Conservation (phyloP, 2,113 vertebrate species). For the Forbesichthys agassizii region DNA sequence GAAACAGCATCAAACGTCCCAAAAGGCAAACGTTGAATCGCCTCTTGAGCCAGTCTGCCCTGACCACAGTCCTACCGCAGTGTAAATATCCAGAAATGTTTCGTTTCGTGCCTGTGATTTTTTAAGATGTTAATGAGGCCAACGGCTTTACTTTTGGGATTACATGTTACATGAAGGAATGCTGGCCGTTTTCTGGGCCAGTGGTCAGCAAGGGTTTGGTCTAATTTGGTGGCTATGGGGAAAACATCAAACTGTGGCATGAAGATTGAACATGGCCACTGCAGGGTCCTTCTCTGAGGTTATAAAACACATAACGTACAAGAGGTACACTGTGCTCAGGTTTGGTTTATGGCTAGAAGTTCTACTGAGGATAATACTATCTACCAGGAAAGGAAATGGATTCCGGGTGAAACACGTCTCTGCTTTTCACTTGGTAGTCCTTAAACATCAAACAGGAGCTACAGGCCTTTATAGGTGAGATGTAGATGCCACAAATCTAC, state of each 20-base stretch:
- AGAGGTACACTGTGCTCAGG: not conserved
- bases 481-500: constrained; percentile 8
- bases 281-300: too few species aligned
- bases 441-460: constrained; percentile 15
- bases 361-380: not conserved
- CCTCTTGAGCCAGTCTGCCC: not conserved
- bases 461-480: constrained; percentile 11
- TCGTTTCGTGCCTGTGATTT: constrained; percentile 5
- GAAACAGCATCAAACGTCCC: constrained; percentile 13
- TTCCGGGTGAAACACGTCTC: not conserved
- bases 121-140: constrained; percentile 36
- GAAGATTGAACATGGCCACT: not conserved
- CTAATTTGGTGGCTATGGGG: constrained; percentile 42
- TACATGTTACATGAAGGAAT: constrained; percentile 33
- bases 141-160: constrained; percentile 39
- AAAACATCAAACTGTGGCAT: constrained; percentile 5
- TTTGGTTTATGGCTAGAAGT: constrained; percentile 2
- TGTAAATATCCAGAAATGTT: constrained; percentile 16
- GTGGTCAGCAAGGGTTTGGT: constrained; percentile 35
- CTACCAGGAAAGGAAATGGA: not conserved
- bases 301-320: not conserved
- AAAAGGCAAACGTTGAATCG: constrained; percentile 13
- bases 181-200: constrained; percentile 29
- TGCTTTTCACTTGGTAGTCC: not conserved
- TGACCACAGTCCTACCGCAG: not conserved